These are phyloP conservation scores for Oxyteleia sp. DNA, from an alignment of 2,888 invertebrate genomes.

Conservation along the genomic window DNA sequence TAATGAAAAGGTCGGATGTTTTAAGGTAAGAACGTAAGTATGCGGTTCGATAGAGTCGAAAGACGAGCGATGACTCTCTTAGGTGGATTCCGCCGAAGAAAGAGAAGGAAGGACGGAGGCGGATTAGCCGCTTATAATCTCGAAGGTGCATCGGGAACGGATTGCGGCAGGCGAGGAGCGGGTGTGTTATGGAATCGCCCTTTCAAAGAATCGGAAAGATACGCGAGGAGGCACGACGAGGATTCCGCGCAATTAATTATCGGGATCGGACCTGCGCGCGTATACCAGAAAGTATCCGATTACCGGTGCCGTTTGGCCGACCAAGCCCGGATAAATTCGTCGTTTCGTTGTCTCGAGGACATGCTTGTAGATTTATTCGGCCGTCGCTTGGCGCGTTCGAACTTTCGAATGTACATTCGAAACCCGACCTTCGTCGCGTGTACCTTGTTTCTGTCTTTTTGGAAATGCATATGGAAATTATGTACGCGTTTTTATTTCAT, in stretches of 20 bases:
- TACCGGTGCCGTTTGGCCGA: constrained; percentile 77
- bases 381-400: constrained; percentile 45
- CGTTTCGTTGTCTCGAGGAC: constrained; percentile 73
- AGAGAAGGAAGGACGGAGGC: constrained; percentile 49
- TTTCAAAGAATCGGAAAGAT: constrained; percentile 71
- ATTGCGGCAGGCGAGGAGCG: constrained; percentile 31
- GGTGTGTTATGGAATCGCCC: constrained; percentile 64
- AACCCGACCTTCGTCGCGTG: constrained; percentile 70
- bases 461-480: constrained; percentile 59
- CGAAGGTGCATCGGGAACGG: constrained; percentile 55
- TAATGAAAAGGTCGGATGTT: constrained; percentile 35
- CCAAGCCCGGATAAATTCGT: constrained; percentile 80
- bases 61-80: constrained; percentile 69
- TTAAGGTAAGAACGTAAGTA: constrained; percentile 40
- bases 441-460: constrained; percentile 54
- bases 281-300: constrained; percentile 82
- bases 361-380: constrained; percentile 75
- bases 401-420: constrained; percentile 66
- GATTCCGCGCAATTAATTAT: constrained; percentile 83
- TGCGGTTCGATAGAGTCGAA: constrained; percentile 56
- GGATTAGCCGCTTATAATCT: constrained; percentile 61
- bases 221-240: constrained; percentile 65
- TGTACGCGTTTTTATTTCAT: constrained; percentile 24
- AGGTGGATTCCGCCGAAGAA: constrained; percentile 44
- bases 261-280: constrained; percentile 77